phyloP scores from a whole-genome alignment of 2,888 invertebrate species.

The Ptilodon capucinus region DNA sequence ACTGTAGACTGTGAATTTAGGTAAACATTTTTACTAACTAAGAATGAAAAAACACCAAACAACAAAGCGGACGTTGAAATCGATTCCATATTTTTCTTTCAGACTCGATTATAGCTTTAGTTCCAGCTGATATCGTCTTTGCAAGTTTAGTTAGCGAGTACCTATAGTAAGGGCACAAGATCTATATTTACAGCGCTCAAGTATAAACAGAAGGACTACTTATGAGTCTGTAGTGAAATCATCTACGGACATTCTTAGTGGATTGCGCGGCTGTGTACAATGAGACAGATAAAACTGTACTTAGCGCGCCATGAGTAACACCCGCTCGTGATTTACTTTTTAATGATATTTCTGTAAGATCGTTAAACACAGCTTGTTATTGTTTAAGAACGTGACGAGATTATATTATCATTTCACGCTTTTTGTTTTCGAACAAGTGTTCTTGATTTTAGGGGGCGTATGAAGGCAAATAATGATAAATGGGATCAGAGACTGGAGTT shows the following conservation, averaged over 20 bases:
- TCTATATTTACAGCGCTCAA: neutral
- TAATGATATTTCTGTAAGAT: slow-evolving; percentile 6
- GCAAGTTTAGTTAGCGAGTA: neutral
- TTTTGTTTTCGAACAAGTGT: neutral
- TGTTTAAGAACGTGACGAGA: neutral
- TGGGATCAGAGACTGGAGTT: no score
- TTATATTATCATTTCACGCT: neutral
- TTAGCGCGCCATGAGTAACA: slow-evolving; percentile 35
- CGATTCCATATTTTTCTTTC: no score
- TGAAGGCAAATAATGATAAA: no score
- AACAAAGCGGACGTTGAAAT: no score
- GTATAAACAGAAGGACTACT: neutral
- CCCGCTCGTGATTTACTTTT: slow-evolving; percentile 18
- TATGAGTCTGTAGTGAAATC: slow-evolving; percentile 1
- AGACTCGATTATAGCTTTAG: no score
- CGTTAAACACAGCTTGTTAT: neutral
- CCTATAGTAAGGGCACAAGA: neutral
- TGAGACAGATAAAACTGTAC: slow-evolving; percentile 28
- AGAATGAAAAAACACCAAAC: no score
- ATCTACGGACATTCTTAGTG: slow-evolving; percentile 6
- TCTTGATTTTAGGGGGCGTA: no score
- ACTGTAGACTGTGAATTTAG: no score
- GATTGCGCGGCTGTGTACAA: slow-evolving; percentile 23
- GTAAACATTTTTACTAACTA: no score
- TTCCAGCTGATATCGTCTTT: no score